Conservation (phyloP, 2,113 vertebrate genomes). For the Apodemus speciosus region DNA sequence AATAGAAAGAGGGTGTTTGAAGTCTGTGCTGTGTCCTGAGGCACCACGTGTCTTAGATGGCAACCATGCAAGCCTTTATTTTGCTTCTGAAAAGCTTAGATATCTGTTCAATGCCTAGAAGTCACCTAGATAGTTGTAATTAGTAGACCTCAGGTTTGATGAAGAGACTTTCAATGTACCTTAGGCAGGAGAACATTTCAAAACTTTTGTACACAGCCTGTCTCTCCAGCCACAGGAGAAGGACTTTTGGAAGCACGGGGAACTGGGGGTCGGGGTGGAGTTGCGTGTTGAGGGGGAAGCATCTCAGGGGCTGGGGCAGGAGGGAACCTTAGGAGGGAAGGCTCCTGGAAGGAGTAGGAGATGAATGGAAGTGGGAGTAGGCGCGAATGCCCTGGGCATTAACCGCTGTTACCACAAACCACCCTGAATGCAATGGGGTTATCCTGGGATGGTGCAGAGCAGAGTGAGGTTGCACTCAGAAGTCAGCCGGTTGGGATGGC, state of each 20-base stretch:
- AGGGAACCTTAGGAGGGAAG: neutral
- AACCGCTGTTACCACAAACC: neutral
- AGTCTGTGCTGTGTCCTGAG: neutral
- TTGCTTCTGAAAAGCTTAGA: neutral
- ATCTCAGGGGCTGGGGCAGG: neutral
- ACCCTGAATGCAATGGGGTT: no score
- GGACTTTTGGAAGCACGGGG: no score
- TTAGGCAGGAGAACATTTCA: neutral
- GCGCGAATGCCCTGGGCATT: neutral
- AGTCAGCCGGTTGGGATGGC: rapidly evolving
- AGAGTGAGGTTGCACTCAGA: neutral
- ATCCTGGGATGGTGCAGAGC: neutral
- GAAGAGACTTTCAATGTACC: no score
- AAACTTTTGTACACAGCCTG: neutral
- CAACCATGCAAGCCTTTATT: neutral
- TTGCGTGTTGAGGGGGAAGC: no score
- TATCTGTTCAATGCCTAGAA: neutral
- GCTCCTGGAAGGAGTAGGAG: neutral
- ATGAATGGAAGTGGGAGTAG: neutral
- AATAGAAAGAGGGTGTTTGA: neutral
- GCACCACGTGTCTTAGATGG: neutral
- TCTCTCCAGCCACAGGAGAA: neutral
- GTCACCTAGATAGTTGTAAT: neutral
- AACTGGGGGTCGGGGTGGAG: rapidly evolving
- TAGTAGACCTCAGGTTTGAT: neutral